Conservation (phyloP, 2,113 vertebrate genomes). For the Falco punctatus region DNA sequence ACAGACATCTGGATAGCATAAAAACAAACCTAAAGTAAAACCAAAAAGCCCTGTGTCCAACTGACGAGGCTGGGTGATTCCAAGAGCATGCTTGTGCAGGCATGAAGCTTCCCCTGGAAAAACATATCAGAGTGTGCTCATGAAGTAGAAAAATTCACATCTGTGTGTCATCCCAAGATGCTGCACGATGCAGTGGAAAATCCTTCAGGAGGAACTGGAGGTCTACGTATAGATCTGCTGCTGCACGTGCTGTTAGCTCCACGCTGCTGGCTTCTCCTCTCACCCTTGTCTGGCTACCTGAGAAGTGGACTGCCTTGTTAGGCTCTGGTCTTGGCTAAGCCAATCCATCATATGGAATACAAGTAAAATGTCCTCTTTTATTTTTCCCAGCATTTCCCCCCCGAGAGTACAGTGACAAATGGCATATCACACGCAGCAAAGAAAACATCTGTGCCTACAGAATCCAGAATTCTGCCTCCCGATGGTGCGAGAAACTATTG, state of each 20-base stretch:
- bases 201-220: background rate
- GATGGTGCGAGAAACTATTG: background rate
- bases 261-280: background rate
- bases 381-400: background rate
- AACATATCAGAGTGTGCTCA: background rate
- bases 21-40: background rate
- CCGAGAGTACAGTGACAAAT: background rate
- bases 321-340: background rate
- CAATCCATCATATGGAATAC: background rate
- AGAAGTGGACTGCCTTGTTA: background rate
- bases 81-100: background rate
- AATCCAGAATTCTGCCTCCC: background rate
- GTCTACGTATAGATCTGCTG: background rate
- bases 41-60: background rate
- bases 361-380: background rate
- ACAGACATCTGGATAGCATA: background rate
- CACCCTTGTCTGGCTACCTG: background rate
- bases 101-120: background rate
- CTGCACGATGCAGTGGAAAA: background rate
- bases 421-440: background rate
- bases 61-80: background rate
- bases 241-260: background rate
- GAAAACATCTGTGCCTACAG: background rate
- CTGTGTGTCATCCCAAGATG: background rate
- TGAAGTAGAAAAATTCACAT: background rate